phyloP scores from a whole-genome alignment of 2,797 vertebrate genomes.

The Pyrrhura leucotis region DNA sequence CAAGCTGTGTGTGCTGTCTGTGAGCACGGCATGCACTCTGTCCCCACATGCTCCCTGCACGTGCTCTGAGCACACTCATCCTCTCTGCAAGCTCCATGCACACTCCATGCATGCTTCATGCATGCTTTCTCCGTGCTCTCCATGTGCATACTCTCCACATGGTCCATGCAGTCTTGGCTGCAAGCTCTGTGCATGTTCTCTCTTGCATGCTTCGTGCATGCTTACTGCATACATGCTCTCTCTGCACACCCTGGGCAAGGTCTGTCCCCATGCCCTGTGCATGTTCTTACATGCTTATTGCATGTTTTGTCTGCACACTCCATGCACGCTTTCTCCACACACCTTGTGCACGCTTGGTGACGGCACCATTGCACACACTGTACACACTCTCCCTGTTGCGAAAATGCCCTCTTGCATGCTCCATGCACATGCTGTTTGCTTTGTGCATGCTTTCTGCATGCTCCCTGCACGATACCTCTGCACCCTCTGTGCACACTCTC shows the following conservation, averaged over 20 bases:
- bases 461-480: not conserved
- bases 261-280: too few species aligned
- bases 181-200: fast-evolving
- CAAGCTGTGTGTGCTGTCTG: not conserved
- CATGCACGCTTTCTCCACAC: not conserved
- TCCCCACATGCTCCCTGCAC: fast-evolving
- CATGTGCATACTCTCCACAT: fast-evolving
- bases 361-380: not conserved
- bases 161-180: not conserved
- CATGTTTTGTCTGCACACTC: not conserved
- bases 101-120: fast-evolving
- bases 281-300: not conserved
- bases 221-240: not conserved
- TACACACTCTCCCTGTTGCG: fast-evolving
- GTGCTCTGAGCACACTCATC: fast-evolving
- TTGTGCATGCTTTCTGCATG: not conserved
- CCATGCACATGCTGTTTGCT: not conserved
- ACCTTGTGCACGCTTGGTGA: not conserved
- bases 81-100: not conserved
- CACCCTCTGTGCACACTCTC: not conserved
- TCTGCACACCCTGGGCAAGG: not conserved
- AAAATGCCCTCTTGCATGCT: too few species aligned
- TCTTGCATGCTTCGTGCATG: not conserved
- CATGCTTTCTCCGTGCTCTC: not conserved
- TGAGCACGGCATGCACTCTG: fast-evolving